These are phyloP conservation scores for Sylvicapra grimmia DNA, from an alignment of 2,113 vertebrate genomes.

Conservation along the genomic window DNA sequence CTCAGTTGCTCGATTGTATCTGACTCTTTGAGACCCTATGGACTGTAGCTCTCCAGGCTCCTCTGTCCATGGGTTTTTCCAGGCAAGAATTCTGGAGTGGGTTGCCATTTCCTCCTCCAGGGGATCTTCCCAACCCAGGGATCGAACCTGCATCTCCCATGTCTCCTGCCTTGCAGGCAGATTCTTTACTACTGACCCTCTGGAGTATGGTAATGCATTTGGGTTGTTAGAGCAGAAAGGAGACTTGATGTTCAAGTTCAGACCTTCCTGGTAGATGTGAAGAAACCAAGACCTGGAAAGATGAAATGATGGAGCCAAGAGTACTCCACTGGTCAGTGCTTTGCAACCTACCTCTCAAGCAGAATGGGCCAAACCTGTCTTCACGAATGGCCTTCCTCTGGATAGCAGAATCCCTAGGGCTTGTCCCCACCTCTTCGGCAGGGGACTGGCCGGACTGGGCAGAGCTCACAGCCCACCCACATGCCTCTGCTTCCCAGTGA, in stretches of 20 bases:
- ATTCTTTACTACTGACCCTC: not conserved
- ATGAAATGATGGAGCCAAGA: not conserved
- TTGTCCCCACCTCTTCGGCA: fast-evolving
- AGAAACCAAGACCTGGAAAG: not conserved
- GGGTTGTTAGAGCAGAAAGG: not conserved
- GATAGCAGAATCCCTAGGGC: not conserved
- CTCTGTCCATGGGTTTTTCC: not conserved
- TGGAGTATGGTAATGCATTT: not conserved
- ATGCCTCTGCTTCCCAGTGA: not conserved
- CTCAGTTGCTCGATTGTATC: not conserved
- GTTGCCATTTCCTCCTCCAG: not conserved
- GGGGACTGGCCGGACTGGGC: too few relatives aligned
- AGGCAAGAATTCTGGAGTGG: not conserved
- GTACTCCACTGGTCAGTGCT: not conserved
- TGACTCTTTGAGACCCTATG: not conserved
- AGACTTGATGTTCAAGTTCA: not conserved
- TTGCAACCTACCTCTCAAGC: not conserved
- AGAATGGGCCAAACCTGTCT: not conserved
- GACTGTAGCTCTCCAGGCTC: not conserved
- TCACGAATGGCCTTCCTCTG: not conserved
- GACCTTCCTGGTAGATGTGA: not conserved
- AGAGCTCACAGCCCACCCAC: not conserved
- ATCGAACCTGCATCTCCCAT: not conserved
- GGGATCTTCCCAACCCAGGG: not conserved
- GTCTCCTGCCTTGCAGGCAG: not conserved